Base-by-base conservation (phyloP, 2,113 vertebrate genomes). In the Apteryx owenii region DNA sequence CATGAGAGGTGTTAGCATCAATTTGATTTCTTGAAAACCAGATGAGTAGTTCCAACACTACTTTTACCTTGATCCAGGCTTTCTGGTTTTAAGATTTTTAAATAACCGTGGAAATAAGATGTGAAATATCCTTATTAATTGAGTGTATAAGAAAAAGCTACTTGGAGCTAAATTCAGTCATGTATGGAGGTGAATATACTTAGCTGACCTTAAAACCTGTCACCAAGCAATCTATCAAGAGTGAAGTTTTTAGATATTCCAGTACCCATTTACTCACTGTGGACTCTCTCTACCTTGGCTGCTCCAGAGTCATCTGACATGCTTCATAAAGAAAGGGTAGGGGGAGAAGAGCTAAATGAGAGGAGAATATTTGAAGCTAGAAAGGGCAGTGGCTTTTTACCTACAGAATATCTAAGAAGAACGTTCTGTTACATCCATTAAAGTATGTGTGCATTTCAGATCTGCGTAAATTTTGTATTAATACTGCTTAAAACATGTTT, bases 191-290 rank as follows among this genome's bases (percentile, higher is more conserved):
- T 86, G 85, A 42, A 8, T 0, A 77, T 31, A 10, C 71, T 85
- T 11, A 25, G 44, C 80, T 97, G 88, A 75, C 79, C 85, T 88
- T 44, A 88, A 85, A 79, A 85, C 44, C 81, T 88, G 80, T 87
- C 88, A 81, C 22, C 18, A 3, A 60, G 51, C 79, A 83, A 62
- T 85, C 61, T 61, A 56, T 12, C 48, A 26, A 10, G 48, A 40
- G 16, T 33, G 21, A 42, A 40, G 9, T 17, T 23, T 31, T 42
- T 29, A 19, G 48, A 25, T 66, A 23, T 54, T 66, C 58, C 36
- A 80, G 9, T 12, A 18, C 38, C 61, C 31, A 11, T 81, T 54
- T 40, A 20, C 46, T 81, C 20, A 3, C 13, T 16, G 28, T 7
- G 16, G 23, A 31, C 14, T 71, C 48, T 33, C 28, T 20, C 46